phyloP scores from a whole-genome alignment of 2,888 invertebrate species.

The Clistopyga incitator region DNA sequence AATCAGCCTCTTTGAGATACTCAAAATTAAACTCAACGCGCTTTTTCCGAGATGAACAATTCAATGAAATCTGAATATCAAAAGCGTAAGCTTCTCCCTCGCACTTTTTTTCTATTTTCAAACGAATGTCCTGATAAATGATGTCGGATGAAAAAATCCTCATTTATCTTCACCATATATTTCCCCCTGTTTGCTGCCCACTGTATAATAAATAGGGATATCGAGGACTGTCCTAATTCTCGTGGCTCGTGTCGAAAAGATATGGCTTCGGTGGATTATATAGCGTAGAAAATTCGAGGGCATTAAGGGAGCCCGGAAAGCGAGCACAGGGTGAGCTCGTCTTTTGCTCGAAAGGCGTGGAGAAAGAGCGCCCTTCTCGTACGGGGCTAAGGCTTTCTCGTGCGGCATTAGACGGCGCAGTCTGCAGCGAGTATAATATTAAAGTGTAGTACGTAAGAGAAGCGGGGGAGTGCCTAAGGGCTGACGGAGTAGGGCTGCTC shows the following conservation, averaged over 20 bases:
- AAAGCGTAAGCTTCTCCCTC: too few relatives aligned
- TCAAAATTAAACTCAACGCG: too few relatives aligned
- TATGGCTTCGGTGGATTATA: neutral
- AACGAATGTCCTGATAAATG: neutral
- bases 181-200: neutral
- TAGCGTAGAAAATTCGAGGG: conserved; percentile 11
- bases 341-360: conserved; percentile 43
- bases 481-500: conserved; percentile 40
- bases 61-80: too few relatives aligned
- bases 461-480: conserved; percentile 30
- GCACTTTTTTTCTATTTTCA: neutral
- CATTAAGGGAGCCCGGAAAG: neutral
- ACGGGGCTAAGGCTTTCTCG: conserved; percentile 32
- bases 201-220: conserved; percentile 38
- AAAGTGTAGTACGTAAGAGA: conserved; percentile 48
- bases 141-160: neutral
- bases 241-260: conserved; percentile 42
- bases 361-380: conserved; percentile 35
- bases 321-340: conserved; percentile 36
- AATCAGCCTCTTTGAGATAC: too few relatives aligned
- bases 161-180: neutral
- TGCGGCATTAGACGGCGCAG: conserved; percentile 15
- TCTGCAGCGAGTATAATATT: conserved; percentile 36
- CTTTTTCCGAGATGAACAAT: too few relatives aligned
- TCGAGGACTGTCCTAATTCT: conserved; percentile 49